A percentile compares a stretch with the other conserved stretches of the same genome.
Evolutionary conservation across 1,140 invertebrate genomes (phyloP).

Genomic region (Stratiolaelaps scimitus): DNA sequence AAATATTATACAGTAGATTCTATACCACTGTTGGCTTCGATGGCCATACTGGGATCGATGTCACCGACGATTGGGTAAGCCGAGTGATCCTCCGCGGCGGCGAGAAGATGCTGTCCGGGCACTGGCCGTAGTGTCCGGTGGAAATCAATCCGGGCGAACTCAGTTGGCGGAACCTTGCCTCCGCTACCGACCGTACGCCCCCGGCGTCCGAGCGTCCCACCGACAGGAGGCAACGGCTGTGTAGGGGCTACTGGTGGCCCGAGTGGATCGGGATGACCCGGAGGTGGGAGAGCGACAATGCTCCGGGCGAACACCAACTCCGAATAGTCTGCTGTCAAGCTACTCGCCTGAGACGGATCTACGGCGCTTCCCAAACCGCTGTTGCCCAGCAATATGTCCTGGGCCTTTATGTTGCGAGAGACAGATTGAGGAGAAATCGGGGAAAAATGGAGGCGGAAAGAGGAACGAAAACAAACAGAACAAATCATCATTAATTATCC

Average conservation of each 20-base stretch:
- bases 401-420: too few relatives aligned
- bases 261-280: constrained; percentile 13
- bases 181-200: not conserved
- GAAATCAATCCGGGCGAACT: constrained; percentile 25
- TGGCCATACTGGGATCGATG: constrained; percentile 26
- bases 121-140: constrained; percentile 24
- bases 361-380: too few relatives aligned
- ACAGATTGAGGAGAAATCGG: too few relatives aligned
- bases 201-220: not conserved
- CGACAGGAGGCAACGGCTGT: not conserved
- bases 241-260: not conserved
- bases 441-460: too few relatives aligned
- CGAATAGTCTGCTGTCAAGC: constrained; percentile 14
- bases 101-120: constrained; percentile 22
- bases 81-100: constrained; percentile 24
- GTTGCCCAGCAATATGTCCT: too few relatives aligned
- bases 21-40: constrained; percentile 16
- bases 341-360: too few relatives aligned
- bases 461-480: too few relatives aligned
- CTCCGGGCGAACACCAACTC: constrained; percentile 22
- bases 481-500: too few relatives aligned
- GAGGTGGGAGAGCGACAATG: constrained; percentile 10
- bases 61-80: constrained; percentile 21
- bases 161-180: constrained; percentile 10
- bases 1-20: constrained; percentile 24